phyloP scores from a whole-genome alignment of 2,797 vertebrate genomes.

The Cyprinodon diabolis region DNA sequence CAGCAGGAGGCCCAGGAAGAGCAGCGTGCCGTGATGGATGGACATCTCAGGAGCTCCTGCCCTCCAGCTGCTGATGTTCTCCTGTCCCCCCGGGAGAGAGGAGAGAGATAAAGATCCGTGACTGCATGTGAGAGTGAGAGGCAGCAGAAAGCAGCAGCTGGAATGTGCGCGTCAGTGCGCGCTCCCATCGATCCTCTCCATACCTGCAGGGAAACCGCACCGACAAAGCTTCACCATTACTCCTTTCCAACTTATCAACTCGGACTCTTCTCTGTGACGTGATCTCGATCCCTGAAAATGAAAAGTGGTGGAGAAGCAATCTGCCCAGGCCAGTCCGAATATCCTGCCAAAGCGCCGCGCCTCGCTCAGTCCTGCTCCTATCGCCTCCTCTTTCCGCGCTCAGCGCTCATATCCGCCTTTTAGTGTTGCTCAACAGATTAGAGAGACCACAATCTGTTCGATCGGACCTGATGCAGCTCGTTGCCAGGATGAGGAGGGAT shows the following conservation, averaged over 20 bases:
- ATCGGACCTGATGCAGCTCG: constrained; percentile 29
- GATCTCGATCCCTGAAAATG: neutral
- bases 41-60: constrained; percentile 58
- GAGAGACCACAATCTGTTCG: constrained; percentile 2
- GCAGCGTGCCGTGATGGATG: constrained; percentile 60
- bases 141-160: neutral
- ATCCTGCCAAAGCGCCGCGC: constrained; percentile 21
- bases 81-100: constrained; percentile 8
- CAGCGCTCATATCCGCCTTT: constrained; percentile 37
- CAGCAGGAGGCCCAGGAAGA: constrained; percentile 75
- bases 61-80: neutral
- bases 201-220: constrained; percentile 48
- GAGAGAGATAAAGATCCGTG: neutral
- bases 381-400: constrained; percentile 11
- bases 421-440: neutral
- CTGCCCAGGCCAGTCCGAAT: constrained; percentile 16
- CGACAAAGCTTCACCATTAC: constrained; percentile 28
- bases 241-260: constrained; percentile 33
- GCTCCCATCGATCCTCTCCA: constrained; percentile 3
- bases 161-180: neutral
- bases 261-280: constrained; percentile 8
- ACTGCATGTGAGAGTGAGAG: neutral
- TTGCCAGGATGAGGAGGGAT: constrained; percentile 22
- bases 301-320: constrained; percentile 3
- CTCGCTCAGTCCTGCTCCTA: constrained; percentile 20